These are phyloP conservation scores for Drosophila lacicola DNA, from an alignment of 2,888 invertebrate species.

Conservation along the genomic window DNA sequence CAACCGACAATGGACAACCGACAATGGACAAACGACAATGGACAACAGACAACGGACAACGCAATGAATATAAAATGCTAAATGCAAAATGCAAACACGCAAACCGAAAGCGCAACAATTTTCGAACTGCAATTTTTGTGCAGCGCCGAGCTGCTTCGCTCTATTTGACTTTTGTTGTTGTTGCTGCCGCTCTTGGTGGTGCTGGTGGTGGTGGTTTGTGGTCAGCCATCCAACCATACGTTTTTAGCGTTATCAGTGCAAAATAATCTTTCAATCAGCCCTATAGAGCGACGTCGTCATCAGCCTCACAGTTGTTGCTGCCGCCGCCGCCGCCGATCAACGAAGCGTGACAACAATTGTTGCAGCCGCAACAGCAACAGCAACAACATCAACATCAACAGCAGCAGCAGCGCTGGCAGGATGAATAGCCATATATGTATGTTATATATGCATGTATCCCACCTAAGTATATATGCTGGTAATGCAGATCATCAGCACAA, in stretches of 20 bases:
- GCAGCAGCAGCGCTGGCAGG: constrained; percentile 30
- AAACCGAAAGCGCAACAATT: constrained; percentile 78
- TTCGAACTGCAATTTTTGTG: constrained; percentile 73
- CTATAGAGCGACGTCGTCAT: constrained; percentile 53
- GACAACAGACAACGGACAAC: constrained; percentile 32
- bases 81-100: constrained; percentile 72
- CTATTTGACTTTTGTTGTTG: constrained; percentile 70
- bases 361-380: constrained; percentile 48
- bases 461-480: constrained; percentile 25
- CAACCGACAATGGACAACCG: neutral
- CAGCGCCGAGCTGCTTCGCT: constrained; percentile 60
- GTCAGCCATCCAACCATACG: constrained; percentile 74
- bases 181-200: constrained; percentile 16
- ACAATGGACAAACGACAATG: constrained; percentile 17
- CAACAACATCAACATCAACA: constrained; percentile 17
- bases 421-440: constrained; percentile 53
- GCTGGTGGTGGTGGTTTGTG: constrained; percentile 52
- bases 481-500: constrained; percentile 16
- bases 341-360: constrained; percentile 80
- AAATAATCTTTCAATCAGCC: constrained; percentile 83
- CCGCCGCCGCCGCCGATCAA: constrained; percentile 58
- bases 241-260: constrained; percentile 84
- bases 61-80: constrained; percentile 65
- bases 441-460: constrained; percentile 13
- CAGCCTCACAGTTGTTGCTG: constrained; percentile 43